Evolutionary conservation across 2,888 invertebrate genomes (phyloP), one percentile per base, ranked within the genome.

Genomic region (Pegoplata infirma): DNA sequence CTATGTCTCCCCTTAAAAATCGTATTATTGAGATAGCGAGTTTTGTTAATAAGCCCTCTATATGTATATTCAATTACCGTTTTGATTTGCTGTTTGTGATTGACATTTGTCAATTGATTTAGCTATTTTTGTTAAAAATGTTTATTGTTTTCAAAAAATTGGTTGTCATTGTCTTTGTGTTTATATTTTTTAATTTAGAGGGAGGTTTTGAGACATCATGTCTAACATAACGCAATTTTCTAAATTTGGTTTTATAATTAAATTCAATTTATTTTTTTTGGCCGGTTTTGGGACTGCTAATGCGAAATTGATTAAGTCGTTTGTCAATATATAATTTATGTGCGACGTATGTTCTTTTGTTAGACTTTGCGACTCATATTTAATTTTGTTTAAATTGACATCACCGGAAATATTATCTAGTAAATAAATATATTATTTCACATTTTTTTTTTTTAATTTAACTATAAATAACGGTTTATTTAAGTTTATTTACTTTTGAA

Each of bases 241-340:
- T 49, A 47, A 49, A 63, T 63, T 56, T 19, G 49, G n/a, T 68
- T 68, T 56, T 21, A 40, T 40, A 68, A 68, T 56, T 68, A 47
- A 28, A 68, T 68, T 8, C 47, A 63, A 59, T 61, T 67, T n/a
- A n/a, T n/a, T n/a, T n/a, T n/a, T n/a, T n/a, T 67, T 47, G 46
- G 25, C 25, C 53, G 10, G 61, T 49, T 63, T 56, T 49, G 47
- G n/a, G 68, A 6, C 61, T 61, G 47, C 23, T 82, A 81, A 83
- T 81, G 80, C 59, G 79, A 79, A 79, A 79, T 81, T 80, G 76
- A 83, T 83, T 82, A 81, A 81, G 82, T 81, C 81, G 81, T 82
- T 82, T 82, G 51, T 73, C 49, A 25, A 68, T 47, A 61, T 36
- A 56, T 40, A 47, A 36, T 75, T 36, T 61, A 40, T 36, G n/a